A percentile compares a stretch with the other conserved stretches of the same genome.
phyloP scores from a whole-genome alignment of 2,888 invertebrate species.

The Tipula unca region DNA sequence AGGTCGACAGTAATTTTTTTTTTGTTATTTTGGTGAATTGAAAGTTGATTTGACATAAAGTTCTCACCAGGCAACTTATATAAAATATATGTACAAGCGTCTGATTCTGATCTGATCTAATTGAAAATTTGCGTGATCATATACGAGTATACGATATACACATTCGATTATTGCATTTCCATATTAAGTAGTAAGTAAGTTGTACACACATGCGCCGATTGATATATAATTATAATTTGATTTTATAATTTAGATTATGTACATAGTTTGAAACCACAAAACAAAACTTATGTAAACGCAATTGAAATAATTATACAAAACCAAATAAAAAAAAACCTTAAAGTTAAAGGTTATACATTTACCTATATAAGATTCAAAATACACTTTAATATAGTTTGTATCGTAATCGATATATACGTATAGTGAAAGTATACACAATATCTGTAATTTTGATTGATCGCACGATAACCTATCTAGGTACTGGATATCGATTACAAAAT shows the following conservation, averaged over 20 bases:
- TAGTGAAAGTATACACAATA: not conserved
- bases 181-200: not conserved
- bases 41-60: not conserved
- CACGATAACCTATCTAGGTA: constrained; percentile 8
- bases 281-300: not conserved
- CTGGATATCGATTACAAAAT: not conserved
- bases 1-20: not conserved
- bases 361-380: not conserved
- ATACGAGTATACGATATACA: not conserved
- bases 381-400: not conserved
- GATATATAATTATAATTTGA: not conserved
- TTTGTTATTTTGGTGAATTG: not conserved
- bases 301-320: not conserved
- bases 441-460: not conserved
- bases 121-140: not conserved
- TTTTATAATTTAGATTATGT: not conserved
- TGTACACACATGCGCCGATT: not conserved
- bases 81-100: not conserved
- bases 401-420: not conserved
- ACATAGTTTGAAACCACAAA: not conserved
- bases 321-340: not conserved
- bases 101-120: not conserved
- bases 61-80: not conserved
- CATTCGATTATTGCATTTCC: not conserved
- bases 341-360: not conserved